Evolutionary conservation across 2,113 vertebrate genomes (phyloP).

Genomic region (Sterna hirundo): DNA sequence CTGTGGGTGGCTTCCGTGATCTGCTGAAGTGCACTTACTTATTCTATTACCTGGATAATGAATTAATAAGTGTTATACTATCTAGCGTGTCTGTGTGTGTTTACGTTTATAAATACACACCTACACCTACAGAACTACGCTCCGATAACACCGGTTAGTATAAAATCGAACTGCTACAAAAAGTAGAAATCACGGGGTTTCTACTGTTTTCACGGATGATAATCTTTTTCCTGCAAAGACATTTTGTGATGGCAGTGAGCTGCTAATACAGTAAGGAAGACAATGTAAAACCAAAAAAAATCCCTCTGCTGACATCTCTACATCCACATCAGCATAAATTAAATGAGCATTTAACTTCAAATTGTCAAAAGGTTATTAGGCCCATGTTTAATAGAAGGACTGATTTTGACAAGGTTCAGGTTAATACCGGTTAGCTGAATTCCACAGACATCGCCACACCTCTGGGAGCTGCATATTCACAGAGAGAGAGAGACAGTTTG

Average conservation of each 20-base stretch:
- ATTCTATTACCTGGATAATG: background rate
- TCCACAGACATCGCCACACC: background rate
- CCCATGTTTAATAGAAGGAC: background rate
- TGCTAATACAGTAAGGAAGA: background rate
- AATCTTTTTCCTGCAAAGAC: background rate
- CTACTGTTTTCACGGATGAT: background rate
- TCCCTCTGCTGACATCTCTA: background rate
- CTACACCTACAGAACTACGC: background rate
- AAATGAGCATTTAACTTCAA: background rate
- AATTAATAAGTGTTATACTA: background rate
- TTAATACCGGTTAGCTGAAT: background rate
- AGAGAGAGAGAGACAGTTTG: background rate
- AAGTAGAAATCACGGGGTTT: background rate
- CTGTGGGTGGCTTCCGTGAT: background rate
- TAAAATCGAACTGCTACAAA: background rate
- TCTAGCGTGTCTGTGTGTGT: accelerated
- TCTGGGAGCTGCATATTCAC: background rate
- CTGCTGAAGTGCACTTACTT: background rate
- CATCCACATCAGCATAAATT: background rate
- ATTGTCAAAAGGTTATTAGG: background rate
- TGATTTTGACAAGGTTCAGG: background rate
- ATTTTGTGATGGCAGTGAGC: background rate
- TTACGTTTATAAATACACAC: background rate
- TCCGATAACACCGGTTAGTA: background rate
- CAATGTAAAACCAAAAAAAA: background rate